Conservation (phyloP, 2,888 invertebrate genomes). For the Nemurella pictetii region DNA sequence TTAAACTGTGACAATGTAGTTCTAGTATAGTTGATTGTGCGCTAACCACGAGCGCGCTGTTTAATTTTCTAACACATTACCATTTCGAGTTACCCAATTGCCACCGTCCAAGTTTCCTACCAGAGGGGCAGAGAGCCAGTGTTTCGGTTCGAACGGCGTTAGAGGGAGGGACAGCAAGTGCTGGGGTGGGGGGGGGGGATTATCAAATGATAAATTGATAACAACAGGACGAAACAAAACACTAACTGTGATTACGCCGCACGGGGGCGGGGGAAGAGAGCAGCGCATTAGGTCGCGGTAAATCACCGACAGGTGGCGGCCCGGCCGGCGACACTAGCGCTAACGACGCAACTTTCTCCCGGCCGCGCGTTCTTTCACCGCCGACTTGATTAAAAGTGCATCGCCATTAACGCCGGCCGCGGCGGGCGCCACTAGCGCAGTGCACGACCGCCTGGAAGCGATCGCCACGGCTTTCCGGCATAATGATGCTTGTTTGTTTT, state of each 20-base stretch:
- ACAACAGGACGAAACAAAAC: slow-evolving; percentile 25
- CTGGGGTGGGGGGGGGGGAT: background rate
- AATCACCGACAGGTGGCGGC: slow-evolving; percentile 20
- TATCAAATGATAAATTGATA: slow-evolving; percentile 29
- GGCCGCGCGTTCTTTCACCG: background rate
- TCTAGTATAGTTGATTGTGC: background rate
- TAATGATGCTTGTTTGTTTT: too few relatives aligned
- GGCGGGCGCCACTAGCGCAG: too few relatives aligned
- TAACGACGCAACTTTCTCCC: slow-evolving; percentile 28
- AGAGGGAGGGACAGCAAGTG: background rate
- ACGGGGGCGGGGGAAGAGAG: too few relatives aligned
- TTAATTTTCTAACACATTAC: background rate
- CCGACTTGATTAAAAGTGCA: slow-evolving; percentile 25
- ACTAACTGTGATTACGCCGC: slow-evolving; percentile 21
- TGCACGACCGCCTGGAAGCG: too few relatives aligned
- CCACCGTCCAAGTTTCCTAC: background rate
- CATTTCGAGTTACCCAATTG: background rate
- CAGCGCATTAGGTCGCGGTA: slow-evolving; percentile 17
- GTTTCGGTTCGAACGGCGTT: too few relatives aligned
- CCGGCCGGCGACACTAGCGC: background rate
- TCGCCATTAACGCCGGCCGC: slow-evolving; percentile 24
- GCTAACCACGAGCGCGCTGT: background rate
- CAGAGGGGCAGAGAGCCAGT: background rate
- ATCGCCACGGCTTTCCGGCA: too few relatives aligned
- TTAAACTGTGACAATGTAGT: too few relatives aligned